phyloP scores from a whole-genome alignment of 2,888 invertebrate species.

The Ryuthela nishihirai region DNA sequence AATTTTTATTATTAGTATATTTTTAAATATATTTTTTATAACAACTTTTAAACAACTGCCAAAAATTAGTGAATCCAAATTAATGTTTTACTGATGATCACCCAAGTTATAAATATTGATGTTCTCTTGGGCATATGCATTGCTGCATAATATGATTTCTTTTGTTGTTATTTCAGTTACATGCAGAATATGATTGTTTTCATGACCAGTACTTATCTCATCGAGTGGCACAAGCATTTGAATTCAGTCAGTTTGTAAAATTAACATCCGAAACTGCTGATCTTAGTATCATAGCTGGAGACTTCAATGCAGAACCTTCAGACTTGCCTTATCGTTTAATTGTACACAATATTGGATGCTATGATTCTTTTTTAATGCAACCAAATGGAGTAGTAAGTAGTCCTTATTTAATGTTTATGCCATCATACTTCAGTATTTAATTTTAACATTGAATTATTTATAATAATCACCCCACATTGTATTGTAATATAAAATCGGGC shows the following conservation, averaged over 20 bases:
- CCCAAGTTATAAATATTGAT: background rate
- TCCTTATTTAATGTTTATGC: too few relatives aligned
- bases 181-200: conserved; percentile 78
- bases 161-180: conserved; percentile 61
- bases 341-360: conserved; percentile 21
- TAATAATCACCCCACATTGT: too few relatives aligned
- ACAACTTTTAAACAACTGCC: too few relatives aligned
- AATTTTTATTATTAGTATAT: too few relatives aligned
- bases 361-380: conserved; percentile 22
- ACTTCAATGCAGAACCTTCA: conserved; percentile 85
- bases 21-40: too few relatives aligned
- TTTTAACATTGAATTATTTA: too few relatives aligned
- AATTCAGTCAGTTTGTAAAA: conserved; percentile 89
- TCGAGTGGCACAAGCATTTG: conserved; percentile 86
- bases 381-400: too few relatives aligned
- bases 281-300: conserved; percentile 83
- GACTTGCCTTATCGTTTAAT: conserved; percentile 61
- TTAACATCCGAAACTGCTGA: conserved; percentile 75
- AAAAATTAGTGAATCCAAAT: background rate
- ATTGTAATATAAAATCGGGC: too few relatives aligned
- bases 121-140: too few relatives aligned
- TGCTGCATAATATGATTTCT: too few relatives aligned
- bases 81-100: background rate
- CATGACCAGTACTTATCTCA: conserved; percentile 85
- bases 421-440: too few relatives aligned